These are phyloP conservation scores for Nomada fabriciana DNA, from an alignment of 2,888 invertebrate species.

Conservation along the genomic window DNA sequence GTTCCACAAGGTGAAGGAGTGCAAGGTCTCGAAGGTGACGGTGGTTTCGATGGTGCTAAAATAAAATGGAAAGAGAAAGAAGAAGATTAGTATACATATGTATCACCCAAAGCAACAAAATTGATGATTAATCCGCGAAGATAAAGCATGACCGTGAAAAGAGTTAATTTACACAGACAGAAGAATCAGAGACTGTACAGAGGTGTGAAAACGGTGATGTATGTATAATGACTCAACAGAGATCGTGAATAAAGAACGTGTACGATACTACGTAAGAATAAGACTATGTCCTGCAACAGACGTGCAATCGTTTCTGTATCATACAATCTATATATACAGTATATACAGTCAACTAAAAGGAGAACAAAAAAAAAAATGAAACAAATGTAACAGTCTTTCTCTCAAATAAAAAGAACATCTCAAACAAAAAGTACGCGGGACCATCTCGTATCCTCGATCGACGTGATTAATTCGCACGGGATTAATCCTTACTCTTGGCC, in stretches of 20 bases:
- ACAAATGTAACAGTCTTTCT: neutral
- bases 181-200: conserved; percentile 20
- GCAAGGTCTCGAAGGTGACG: conserved; percentile 84
- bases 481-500: conserved; percentile 81
- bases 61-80: neutral
- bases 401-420: neutral
- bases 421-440: neutral
- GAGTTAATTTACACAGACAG: conserved; percentile 45
- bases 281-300: neutral
- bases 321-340: conserved; percentile 68
- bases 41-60: conserved; percentile 49
- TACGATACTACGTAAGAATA: conserved; percentile 22
- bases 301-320: conserved; percentile 46
- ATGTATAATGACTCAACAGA: neutral
- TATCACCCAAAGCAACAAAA: neutral
- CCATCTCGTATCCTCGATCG: neutral
- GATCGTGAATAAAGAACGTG: conserved; percentile 5
- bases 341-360: conserved; percentile 66
- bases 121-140: neutral
- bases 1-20: conserved; percentile 88
- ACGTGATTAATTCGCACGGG: conserved; percentile 17
- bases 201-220: conserved; percentile 1
- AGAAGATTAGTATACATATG: neutral
- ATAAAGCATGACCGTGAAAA: neutral
- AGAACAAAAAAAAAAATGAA: neutral